A percentile compares a stretch with the other conserved stretches of the same genome.
Evolutionary conservation across 2,113 vertebrate species (phyloP).

Genomic region (Lynx canadensis): DNA sequence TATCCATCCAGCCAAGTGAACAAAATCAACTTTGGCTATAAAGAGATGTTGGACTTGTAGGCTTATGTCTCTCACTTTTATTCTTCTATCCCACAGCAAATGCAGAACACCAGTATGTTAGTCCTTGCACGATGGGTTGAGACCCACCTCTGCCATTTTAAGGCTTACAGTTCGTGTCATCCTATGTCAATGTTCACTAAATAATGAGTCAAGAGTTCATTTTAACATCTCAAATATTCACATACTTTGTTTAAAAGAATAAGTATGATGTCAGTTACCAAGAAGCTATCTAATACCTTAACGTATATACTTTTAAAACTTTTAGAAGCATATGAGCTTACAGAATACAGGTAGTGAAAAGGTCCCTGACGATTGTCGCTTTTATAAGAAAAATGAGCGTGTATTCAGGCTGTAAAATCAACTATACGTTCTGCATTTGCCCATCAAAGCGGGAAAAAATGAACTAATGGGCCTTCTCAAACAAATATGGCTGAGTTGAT

Average conservation of each 20-base stretch:
- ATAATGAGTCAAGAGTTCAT: background rate
- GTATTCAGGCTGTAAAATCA: background rate
- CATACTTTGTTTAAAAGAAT: background rate
- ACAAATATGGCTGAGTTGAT: background rate
- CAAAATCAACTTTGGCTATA: background rate
- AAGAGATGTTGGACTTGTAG: background rate
- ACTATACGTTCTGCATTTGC: background rate
- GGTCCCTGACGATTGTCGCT: background rate
- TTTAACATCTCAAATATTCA: background rate
- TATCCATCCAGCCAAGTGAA: background rate
- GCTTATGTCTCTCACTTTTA: accelerated
- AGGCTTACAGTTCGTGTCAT: background rate
- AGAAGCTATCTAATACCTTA: background rate
- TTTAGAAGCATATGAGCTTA: background rate
- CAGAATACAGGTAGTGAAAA: background rate
- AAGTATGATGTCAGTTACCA: background rate
- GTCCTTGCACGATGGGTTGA: background rate
- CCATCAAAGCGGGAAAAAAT: background rate
- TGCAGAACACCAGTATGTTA: too few species aligned
- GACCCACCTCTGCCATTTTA: background rate
- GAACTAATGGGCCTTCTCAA: background rate
- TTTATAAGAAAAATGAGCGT: background rate
- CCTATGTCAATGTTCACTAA: background rate
- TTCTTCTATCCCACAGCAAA: background rate
- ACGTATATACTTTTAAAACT: too few species aligned